Evolutionary conservation across 2,888 invertebrate species (phyloP).

Genomic region (Frankliniella intonsa): DNA sequence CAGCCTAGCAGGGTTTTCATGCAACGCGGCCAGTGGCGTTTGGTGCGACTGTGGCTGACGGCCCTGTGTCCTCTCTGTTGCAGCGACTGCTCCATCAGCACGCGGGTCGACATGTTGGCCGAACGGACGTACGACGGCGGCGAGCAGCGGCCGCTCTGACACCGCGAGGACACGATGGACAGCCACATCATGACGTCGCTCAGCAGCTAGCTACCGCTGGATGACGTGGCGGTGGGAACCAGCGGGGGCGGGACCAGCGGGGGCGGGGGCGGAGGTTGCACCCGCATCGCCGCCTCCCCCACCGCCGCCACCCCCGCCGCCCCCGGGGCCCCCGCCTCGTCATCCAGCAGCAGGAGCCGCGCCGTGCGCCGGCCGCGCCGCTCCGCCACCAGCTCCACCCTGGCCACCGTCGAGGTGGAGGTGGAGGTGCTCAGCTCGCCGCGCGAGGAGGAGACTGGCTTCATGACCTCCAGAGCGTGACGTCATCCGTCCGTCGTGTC

Average conservation of each 20-base stretch:
- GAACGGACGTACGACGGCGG: constrained; percentile 40
- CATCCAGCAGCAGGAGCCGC: constrained; percentile 1
- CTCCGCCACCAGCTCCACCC: constrained; percentile 12
- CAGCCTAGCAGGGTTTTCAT: no score
- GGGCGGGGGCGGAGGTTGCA: background rate
- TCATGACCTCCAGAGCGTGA: constrained; percentile 17
- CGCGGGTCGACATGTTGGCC: constrained; percentile 61
- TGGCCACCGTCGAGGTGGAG: constrained; percentile 19
- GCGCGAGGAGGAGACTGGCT: background rate
- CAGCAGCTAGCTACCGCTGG: constrained; percentile 37
- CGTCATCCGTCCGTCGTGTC: constrained; percentile 14
- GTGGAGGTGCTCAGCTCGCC: constrained; percentile 15
- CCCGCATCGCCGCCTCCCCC: background rate
- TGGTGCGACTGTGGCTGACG: background rate
- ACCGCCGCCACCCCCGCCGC: background rate
- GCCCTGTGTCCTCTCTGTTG: constrained; percentile 36
- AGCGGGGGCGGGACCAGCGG: background rate
- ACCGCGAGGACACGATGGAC: constrained; percentile 40
- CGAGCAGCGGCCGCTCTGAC: constrained; percentile 39
- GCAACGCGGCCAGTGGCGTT: no score
- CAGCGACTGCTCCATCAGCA: constrained; percentile 68
- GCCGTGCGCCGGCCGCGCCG: constrained; percentile 17
- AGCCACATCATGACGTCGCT: constrained; percentile 40
- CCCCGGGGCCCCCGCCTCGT: background rate
- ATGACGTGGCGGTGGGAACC: background rate